Evolutionary conservation across 2,113 vertebrate species (phyloP), one percentile per base, ranked within the genome.

Genomic region (Rhynchopsitta pachyrhyncha): DNA sequence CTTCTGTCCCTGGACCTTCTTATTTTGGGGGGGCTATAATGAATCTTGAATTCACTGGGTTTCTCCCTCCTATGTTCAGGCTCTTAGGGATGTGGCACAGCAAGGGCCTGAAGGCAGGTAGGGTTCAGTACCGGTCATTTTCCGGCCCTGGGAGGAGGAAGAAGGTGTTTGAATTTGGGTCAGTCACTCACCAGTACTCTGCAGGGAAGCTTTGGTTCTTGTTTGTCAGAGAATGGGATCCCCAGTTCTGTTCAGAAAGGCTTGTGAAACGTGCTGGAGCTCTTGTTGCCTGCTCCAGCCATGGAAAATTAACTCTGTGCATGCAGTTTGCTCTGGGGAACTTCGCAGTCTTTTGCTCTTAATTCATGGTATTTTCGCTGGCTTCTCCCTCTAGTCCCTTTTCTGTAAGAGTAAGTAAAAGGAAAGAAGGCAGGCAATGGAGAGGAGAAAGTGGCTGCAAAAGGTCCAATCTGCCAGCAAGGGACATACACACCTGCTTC

Each of bases 161-260:
- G 80, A 93, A 81, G 89, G 74, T 62, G 62, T 84, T 93, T 88
- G 95, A 94, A 93, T 96, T 92, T 94, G 95, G 88, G 93, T 96
- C 91, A 95, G 77, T 95, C 77, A 66, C 88, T 94, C 82, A 85
- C 69, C 6, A 10, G 39, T 33, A 70, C 53, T 93, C 83, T 74
- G 87, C 1, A 1, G 86, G 88, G 93, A 94, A 53, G 50, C 63
- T 93, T 67, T 73, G 88, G 59, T 89, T 93, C 95, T 89, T 63
- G 74, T 82, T 95, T 23, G 0, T 83, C 41, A 0, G 11, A 81
- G 91, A 86, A 75, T 49, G 25, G 64, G 79, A 88, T 94, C 4
- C 82, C 92, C 0, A 0, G 55, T 92, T 94, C 11, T 25, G 49
- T 92, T 96, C 93, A 75, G 81, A 81, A 86, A 31, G 64, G 74